Conservation (phyloP, 2,888 invertebrate species). For the Epinotia nisella region DNA sequence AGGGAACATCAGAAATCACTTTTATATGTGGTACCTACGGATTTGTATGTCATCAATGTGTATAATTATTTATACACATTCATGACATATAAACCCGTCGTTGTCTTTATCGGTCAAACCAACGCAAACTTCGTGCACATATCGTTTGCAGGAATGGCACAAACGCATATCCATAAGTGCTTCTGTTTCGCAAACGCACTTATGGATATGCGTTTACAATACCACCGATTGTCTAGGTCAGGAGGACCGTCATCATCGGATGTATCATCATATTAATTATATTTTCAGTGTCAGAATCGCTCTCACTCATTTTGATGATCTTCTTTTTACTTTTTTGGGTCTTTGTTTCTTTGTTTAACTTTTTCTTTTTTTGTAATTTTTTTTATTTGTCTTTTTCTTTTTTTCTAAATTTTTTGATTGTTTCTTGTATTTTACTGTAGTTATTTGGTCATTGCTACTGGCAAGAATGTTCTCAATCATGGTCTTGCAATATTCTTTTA, state of each 20-base stretch:
- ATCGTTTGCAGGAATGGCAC: not conserved
- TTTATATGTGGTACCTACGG: too few species aligned
- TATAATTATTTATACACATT: not conserved
- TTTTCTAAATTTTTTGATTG: not conserved
- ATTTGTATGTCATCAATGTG: too few species aligned
- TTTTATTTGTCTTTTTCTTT: not conserved
- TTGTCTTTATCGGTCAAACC: not conserved
- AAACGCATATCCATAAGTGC: not conserved
- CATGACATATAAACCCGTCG: not conserved
- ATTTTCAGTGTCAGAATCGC: constrained; percentile 8
- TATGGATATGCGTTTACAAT: too few species aligned
- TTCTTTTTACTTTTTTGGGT: not conserved
- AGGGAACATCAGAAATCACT: too few species aligned
- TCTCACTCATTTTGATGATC: not conserved
- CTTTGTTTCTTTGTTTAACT: not conserved
- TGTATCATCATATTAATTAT: constrained; percentile 1
- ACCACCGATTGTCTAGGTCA: not conserved
- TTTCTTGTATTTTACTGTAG: constrained; percentile 1
- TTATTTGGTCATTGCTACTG: not conserved
- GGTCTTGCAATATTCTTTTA: constrained; percentile 22
- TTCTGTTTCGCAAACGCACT: not conserved
- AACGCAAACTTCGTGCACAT: not conserved
- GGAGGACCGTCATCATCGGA: not conserved
- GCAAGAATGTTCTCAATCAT: constrained; percentile 1
- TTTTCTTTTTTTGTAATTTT: not conserved